A percentile compares a stretch with the other conserved stretches of the same genome.
These are phyloP conservation scores for Zalophus californianus DNA, from an alignment of 2,797 vertebrate genomes.

Conservation along the genomic window DNA sequence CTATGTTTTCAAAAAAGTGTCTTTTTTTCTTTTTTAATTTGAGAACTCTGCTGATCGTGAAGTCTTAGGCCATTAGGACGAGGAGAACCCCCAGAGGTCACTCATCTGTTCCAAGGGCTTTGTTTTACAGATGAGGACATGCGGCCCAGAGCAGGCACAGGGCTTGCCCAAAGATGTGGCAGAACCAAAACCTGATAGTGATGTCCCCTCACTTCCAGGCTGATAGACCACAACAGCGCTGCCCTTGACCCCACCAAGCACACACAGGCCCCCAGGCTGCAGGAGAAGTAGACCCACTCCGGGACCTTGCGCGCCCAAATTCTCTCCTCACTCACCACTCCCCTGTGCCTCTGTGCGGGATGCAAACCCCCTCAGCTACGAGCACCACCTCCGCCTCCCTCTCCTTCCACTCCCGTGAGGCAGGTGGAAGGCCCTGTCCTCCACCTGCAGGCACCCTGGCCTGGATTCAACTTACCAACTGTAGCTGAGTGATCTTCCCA, in stretches of 20 bases:
- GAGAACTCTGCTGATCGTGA: neutral
- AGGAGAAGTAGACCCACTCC: neutral
- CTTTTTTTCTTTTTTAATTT: neutral
- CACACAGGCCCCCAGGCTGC: neutral
- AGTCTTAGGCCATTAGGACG: neutral
- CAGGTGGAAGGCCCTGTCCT: neutral
- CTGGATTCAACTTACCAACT: neutral
- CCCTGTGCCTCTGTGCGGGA: neutral
- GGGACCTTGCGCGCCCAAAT: neutral
- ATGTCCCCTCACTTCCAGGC: neutral
- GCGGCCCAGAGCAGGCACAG: neutral
- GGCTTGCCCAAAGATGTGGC: neutral
- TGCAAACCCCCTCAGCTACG: no score
- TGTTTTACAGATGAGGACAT: neutral
- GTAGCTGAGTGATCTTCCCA: neutral
- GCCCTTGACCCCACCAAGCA: neutral
- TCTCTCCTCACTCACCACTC: neutral
- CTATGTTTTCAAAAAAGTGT: neutral
- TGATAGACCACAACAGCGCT: neutral
- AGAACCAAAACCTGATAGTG: neutral
- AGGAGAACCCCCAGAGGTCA: neutral
- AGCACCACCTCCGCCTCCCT: neutral
- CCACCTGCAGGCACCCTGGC: neutral
- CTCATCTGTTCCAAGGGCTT: neutral
- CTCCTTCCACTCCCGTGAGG: neutral